Percentiles rank a stretch among this genome's conserved stretches.
Evolutionary conservation across 2,888 invertebrate species (phyloP).

Genomic region (Tricholauxania praeusta): DNA sequence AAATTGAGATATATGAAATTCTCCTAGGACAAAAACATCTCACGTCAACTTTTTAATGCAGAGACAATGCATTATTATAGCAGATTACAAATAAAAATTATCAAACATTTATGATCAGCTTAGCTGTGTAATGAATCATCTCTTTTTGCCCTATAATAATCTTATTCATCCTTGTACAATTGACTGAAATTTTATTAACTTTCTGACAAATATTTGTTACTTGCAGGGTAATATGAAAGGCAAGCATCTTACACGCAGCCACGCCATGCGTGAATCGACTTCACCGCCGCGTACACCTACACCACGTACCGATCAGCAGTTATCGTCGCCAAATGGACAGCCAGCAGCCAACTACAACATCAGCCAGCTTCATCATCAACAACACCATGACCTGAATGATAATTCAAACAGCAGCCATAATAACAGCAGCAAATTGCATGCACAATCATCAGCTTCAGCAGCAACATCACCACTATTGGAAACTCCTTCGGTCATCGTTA

Average conservation of each 20-base stretch:
- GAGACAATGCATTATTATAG: too few relatives aligned
- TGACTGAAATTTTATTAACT: neutral
- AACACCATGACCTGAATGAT: conserved; percentile 53
- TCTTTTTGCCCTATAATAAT: neutral
- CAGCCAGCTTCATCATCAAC: conserved; percentile 55
- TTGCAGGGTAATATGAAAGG: conserved; percentile 78
- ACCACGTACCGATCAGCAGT: conserved; percentile 65
- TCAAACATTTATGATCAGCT: too few relatives aligned
- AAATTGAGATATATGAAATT: too few relatives aligned
- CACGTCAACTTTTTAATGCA: too few relatives aligned
- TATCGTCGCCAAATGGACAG: conserved; percentile 47
- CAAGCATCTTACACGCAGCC: conserved; percentile 87
- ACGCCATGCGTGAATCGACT: conserved; percentile 89
- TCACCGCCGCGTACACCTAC: conserved; percentile 74
- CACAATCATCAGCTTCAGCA: conserved; percentile 56
- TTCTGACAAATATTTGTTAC: conserved; percentile 36
- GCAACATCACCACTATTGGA: conserved; percentile 61
- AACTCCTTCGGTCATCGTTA: conserved; percentile 64
- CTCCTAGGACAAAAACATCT: too few relatives aligned
- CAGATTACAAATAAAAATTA: too few relatives aligned
- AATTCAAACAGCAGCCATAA: conserved; percentile 51
- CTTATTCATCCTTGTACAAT: neutral
- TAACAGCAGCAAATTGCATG: conserved; percentile 56
- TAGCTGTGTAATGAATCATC: too few relatives aligned
- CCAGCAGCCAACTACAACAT: conserved; percentile 39